Base-by-base conservation (phyloP, 2,888 invertebrate genomes). In the Galerucella pusilla region DNA sequence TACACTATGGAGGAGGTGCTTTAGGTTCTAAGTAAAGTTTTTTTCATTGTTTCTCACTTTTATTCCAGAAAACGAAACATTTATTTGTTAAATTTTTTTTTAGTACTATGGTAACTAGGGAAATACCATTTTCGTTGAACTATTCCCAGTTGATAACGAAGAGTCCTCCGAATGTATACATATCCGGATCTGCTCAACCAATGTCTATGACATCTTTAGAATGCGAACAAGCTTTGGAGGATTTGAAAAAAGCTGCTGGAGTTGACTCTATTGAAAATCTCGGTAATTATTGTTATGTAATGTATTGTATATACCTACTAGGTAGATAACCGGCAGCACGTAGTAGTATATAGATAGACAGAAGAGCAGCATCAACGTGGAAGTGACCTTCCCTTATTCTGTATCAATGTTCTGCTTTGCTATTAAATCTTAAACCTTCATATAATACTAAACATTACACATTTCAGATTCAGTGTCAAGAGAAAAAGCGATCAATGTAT, bases 71-170 rank as follows among this genome's bases (percentile, higher is more conserved):
- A 45, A 14, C 20, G 14, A 10, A 16, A 16, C 42, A 16, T 64
- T 64, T 11, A 9, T 42, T 25, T 60, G 2, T 64, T 12, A 25
- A 1, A 7, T 63, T 25, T 73, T 63, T 25, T 73, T 73, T 25
- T 49, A 75, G 73, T 65, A 77, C 76, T 4, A 75, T 79, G 73
- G 73, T 80, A 5, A 75, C 80, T 0, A 79, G 80, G 74, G 78
- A 77, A 20, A 76, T 84, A 20, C 85, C 86, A 5, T 87, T 87
- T 78, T 87, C 87, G 0, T 68, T 84, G 9, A 87, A 85, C 73
- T 87, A 87, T 75, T 80, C 82, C 0, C 85, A 86, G 66, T 83
- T 87, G 83, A 71, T 80, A 2, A 66, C 64, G 2, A 81, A 80
- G 66, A 74, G 68, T 45, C 75, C 77, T 28, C 49, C 60, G 54